These are phyloP conservation scores for Muraenolepis orangiensis DNA, from an alignment of 2,797 vertebrate genomes.

Conservation along the genomic window DNA sequence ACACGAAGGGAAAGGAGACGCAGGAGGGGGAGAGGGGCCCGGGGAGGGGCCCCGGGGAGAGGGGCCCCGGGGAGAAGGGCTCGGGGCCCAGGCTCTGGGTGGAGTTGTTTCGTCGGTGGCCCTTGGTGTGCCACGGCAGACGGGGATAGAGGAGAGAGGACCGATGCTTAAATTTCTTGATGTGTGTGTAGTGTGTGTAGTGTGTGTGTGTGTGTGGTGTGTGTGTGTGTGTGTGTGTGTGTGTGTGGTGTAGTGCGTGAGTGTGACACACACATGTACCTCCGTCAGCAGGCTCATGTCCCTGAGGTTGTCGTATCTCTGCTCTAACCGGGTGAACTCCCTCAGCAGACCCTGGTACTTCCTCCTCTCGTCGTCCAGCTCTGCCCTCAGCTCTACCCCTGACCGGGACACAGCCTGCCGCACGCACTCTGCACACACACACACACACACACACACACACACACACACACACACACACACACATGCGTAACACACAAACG, in stretches of 20 bases:
- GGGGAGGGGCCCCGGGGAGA: slow-evolving; percentile 40
- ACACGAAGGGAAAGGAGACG: slow-evolving; percentile 49
- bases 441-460: slow-evolving; percentile 8
- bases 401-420: slow-evolving; percentile 46
- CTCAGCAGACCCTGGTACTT: slow-evolving; percentile 78
- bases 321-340: slow-evolving; percentile 78
- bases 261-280: too few relatives aligned
- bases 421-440: slow-evolving; percentile 49
- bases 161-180: neutral
- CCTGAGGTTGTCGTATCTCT: slow-evolving; percentile 76
- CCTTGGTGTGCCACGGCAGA: slow-evolving; percentile 44
- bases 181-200: too few relatives aligned
- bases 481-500: neutral
- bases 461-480: neutral
- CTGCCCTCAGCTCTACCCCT: slow-evolving; percentile 54
- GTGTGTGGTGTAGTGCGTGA: neutral
- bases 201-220: too few relatives aligned
- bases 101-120: slow-evolving; percentile 66
- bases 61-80: slow-evolving; percentile 26
- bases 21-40: slow-evolving; percentile 45
- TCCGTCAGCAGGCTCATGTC: slow-evolving; percentile 74
- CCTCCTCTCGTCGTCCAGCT: slow-evolving; percentile 77
- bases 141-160: neutral
- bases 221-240: too few relatives aligned
- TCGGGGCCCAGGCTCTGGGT: slow-evolving; percentile 67